Percentiles rank a stretch among this genome's conserved stretches.
Evolutionary conservation across 2,888 invertebrate species (phyloP).

Genomic region (Euplexia lucipara): DNA sequence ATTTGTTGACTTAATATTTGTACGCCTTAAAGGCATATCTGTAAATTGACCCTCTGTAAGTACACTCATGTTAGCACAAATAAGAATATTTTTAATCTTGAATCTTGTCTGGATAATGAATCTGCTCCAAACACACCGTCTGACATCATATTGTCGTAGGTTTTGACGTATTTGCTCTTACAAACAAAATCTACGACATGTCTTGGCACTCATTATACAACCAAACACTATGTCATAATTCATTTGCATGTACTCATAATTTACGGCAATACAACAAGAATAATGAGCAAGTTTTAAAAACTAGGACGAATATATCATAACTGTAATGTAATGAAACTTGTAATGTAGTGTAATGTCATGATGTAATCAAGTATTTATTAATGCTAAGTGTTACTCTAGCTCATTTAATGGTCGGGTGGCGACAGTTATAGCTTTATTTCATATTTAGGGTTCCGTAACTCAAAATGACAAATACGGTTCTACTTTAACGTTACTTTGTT

Average conservation of each 20-base stretch:
- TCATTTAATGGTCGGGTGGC: constrained; percentile 47
- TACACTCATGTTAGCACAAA: too few relatives aligned
- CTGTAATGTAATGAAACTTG: constrained; percentile 28
- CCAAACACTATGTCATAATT: constrained; percentile 31
- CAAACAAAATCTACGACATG: not conserved
- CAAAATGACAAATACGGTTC: too few relatives aligned
- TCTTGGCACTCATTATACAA: constrained; percentile 9
- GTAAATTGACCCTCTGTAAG: too few relatives aligned
- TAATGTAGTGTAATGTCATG: constrained; percentile 34
- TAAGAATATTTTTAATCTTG: too few relatives aligned
- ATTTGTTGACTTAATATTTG: too few relatives aligned
- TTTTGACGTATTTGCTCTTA: not conserved
- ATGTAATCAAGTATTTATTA: constrained; percentile 43
- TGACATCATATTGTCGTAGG: too few relatives aligned
- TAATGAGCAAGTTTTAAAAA: constrained; percentile 34
- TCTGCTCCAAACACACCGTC: too few relatives aligned
- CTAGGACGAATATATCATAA: constrained; percentile 47
- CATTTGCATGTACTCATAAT: constrained; percentile 42
- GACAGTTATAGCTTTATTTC: constrained; percentile 23
- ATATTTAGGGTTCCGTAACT: not conserved
- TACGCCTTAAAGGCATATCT: too few relatives aligned
- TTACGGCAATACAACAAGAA: constrained; percentile 1
- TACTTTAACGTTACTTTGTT: too few relatives aligned
- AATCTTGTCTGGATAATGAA: too few relatives aligned
- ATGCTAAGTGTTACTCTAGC: constrained; percentile 33